A percentile compares a stretch with the other conserved stretches of the same genome.
Conservation (phyloP, 2,797 vertebrate genomes). For the Chiropotes sagulatus region DNA sequence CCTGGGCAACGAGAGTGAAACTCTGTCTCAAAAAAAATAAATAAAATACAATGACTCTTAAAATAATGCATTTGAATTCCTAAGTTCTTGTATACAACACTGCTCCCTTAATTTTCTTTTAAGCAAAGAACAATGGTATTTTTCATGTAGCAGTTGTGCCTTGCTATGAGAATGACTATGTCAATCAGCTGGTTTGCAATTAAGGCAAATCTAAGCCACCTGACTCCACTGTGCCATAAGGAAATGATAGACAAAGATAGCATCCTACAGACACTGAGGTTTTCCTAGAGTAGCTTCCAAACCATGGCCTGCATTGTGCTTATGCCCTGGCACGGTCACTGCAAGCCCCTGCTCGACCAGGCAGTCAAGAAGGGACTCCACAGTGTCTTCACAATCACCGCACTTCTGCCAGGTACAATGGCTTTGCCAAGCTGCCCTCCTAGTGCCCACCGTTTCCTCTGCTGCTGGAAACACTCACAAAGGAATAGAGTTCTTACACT, state of each 20-base stretch:
- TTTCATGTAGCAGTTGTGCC: not conserved
- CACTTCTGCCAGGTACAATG: not conserved
- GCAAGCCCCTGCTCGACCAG: not conserved
- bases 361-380: not conserved
- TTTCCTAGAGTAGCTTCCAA: not conserved
- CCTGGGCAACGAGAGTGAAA: not conserved
- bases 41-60: conserved; percentile 23
- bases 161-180: not conserved
- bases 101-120: conserved; percentile 28
- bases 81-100: not conserved
- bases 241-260: not conserved
- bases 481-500: not conserved
- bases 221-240: not conserved
- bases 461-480: conserved; percentile 41
- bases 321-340: not conserved
- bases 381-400: not conserved
- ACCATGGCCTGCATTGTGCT: not conserved
- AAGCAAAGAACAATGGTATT: conserved; percentile 3
- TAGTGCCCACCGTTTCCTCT: not conserved
- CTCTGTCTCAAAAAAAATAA: not conserved
- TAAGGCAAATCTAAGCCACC: not conserved
- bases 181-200: conserved; percentile 8
- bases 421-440: not conserved
- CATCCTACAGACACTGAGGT: not conserved
- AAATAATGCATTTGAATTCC: conserved; percentile 4